phyloP scores from a whole-genome alignment of 1,140 invertebrate species.

The Parapsyche elsis region DNA sequence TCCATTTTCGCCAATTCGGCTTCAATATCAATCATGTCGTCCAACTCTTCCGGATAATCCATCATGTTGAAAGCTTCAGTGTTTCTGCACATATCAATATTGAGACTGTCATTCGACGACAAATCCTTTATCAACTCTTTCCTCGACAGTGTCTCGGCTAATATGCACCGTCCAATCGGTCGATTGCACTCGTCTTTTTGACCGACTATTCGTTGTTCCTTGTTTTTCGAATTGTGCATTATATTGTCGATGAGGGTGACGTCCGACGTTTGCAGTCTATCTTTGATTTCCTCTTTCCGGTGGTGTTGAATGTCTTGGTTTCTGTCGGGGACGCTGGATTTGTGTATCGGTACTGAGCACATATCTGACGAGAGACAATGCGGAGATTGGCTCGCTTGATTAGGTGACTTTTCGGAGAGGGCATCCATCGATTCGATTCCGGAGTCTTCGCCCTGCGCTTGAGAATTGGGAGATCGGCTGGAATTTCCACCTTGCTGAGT shows the following conservation, averaged over 20 bases:
- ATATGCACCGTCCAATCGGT: constrained; percentile 55
- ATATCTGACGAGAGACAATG: constrained; percentile 58
- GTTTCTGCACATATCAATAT: constrained; percentile 40
- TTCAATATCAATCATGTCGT: constrained; percentile 73
- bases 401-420: constrained; percentile 90
- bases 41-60: constrained; percentile 59
- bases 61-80: constrained; percentile 55
- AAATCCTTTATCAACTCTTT: constrained; percentile 45
- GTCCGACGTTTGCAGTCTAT: constrained; percentile 54
- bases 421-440: constrained; percentile 95
- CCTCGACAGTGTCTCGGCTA: constrained; percentile 34
- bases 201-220: constrained; percentile 59
- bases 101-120: constrained; percentile 39
- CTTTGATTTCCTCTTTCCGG: constrained; percentile 59
- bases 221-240: constrained; percentile 43
- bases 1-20: constrained; percentile 76
- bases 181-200: constrained; percentile 49
- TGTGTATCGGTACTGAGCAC: constrained; percentile 6
- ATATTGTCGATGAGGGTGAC: not conserved
- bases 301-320: constrained; percentile 58
- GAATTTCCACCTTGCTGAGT: constrained; percentile 62
- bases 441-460: constrained; percentile 84
- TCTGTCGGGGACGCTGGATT: constrained; percentile 43
- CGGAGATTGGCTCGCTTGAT: constrained; percentile 77
- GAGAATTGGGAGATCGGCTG: constrained; percentile 67